A percentile compares a stretch with the other conserved stretches of the same genome.
phyloP scores from a whole-genome alignment of 2,797 vertebrate genomes.

The Ceryle rudis region DNA sequence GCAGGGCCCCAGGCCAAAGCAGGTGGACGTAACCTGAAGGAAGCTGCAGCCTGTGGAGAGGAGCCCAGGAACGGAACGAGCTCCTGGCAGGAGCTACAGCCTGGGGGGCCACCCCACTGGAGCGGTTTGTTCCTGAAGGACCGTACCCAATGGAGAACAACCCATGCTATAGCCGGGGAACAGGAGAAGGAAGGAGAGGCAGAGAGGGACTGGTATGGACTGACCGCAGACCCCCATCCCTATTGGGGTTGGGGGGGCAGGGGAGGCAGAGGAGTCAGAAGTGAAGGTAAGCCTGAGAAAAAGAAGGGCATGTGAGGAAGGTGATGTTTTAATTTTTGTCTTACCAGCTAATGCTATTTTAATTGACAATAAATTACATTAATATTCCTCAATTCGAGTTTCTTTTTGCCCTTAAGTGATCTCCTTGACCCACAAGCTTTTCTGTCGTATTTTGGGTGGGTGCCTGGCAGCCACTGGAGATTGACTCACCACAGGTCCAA shows the following conservation, averaged over 20 bases:
- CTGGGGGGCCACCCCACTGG: neutral
- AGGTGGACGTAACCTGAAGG: neutral
- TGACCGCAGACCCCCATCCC: accelerated
- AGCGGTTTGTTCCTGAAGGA: neutral
- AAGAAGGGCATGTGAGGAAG: neutral
- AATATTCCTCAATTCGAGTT: neutral
- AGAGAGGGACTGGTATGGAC: neutral
- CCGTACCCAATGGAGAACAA: neutral
- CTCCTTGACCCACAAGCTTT: neutral
- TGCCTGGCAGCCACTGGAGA: accelerated
- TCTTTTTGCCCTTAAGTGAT: neutral
- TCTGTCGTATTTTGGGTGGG: neutral
- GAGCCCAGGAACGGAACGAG: neutral
- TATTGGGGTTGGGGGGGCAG: accelerated
- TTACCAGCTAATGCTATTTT: neutral
- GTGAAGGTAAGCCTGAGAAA: neutral
- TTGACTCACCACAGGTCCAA: neutral
- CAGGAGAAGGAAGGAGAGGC: neutral
- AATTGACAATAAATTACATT: neutral
- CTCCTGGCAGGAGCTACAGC: neutral
- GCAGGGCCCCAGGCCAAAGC: neutral
- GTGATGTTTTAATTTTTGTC: neutral
- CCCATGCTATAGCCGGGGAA: neutral
- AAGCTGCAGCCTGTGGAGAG: neutral
- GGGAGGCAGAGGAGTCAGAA: accelerated